Percentiles rank a stretch among this genome's conserved stretches.
phyloP scores from a whole-genome alignment of 2,113 vertebrate species.

The Tricholaema leucomelas region DNA sequence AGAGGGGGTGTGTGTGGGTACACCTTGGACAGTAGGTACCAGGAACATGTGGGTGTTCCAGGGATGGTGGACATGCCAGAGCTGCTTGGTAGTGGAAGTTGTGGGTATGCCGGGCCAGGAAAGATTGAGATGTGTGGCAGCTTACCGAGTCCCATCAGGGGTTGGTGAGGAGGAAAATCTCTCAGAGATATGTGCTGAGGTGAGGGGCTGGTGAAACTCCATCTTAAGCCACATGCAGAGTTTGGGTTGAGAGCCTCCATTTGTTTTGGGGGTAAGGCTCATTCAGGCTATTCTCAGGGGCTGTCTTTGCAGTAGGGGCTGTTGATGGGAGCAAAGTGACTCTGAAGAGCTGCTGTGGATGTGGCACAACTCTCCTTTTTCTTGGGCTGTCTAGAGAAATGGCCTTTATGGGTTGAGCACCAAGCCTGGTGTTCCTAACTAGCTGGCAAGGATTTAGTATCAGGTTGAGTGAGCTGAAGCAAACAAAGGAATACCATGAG shows the following conservation, averaged over 20 bases:
- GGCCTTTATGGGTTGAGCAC: neutral
- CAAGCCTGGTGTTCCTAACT: neutral
- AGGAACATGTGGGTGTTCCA: rapidly evolving
- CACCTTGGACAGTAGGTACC: rapidly evolving
- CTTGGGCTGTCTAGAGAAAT: neutral
- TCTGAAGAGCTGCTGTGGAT: neutral
- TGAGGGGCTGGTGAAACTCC: neutral
- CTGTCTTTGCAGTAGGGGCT: neutral
- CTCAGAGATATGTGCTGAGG: neutral
- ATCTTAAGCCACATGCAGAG: neutral
- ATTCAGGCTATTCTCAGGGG: neutral
- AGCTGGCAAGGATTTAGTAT: neutral
- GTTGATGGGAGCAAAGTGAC: neutral
- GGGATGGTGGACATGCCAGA: neutral
- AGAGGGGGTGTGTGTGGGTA: rapidly evolving
- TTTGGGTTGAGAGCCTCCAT: neutral
- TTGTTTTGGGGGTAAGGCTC: neutral
- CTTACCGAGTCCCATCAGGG: neutral
- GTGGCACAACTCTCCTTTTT: neutral
- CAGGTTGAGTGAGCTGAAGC: neutral
- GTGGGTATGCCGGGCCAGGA: neutral
- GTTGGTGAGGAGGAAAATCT: neutral
- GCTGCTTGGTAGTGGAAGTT: neutral
- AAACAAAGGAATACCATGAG: neutral
- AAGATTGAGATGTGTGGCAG: neutral